Evolutionary conservation across 2,797 vertebrate genomes (phyloP).

Genomic region (Pelobates cultripes): DNA sequence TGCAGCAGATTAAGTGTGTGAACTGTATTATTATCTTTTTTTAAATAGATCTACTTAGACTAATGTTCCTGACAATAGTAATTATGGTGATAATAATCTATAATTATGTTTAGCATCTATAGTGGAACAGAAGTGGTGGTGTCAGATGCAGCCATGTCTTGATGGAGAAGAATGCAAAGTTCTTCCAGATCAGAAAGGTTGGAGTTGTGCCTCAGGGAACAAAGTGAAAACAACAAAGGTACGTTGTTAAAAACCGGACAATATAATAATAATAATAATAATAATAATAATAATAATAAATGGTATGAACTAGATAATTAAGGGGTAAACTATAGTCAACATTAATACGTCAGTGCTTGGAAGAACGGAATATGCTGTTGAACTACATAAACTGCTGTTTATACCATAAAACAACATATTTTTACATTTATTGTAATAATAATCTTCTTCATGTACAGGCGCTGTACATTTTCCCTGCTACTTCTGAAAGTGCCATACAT

Average conservation of each 20-base stretch:
- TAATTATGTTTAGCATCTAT: constrained; percentile 82
- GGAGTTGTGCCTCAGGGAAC: constrained; percentile 97
- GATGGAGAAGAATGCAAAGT: constrained; percentile 98
- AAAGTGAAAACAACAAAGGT: constrained; percentile 99
- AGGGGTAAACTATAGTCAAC: no score
- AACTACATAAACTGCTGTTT: no score
- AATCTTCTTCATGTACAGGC: no score
- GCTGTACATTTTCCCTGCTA: no score
- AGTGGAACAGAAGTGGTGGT: constrained; percentile 99
- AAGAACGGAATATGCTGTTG: no score
- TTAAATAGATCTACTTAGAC: constrained; percentile 5
- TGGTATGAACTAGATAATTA: no score
- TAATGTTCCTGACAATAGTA: constrained; percentile 11
- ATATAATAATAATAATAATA: no score
- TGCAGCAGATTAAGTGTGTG: background rate
- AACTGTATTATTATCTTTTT: background rate
- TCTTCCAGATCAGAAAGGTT: constrained; percentile 95
- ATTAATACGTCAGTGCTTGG: no score
- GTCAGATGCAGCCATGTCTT: constrained; percentile 97
- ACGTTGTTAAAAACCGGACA: background rate
- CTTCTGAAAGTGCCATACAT: no score
- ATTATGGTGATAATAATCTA: constrained; percentile 7
- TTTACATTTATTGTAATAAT: no score
- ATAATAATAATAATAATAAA: no score
- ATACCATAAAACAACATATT: no score